Conservation (phyloP, 2,113 vertebrate species). For the Nicator chloris region DNA sequence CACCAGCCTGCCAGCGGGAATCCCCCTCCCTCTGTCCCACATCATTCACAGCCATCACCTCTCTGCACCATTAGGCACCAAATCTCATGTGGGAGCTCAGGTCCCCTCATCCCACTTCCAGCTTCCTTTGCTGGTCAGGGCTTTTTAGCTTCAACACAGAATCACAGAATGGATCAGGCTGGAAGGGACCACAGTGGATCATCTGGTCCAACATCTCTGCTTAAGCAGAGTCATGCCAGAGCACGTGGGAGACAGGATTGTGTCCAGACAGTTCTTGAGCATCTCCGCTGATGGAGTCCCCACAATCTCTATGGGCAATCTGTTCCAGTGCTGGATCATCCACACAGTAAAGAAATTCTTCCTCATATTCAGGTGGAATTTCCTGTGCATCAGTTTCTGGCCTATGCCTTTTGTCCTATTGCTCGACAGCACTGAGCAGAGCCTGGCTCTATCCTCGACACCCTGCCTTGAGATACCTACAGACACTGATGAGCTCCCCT, state of each 20-base stretch:
- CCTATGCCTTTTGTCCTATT: neutral
- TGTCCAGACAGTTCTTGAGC: neutral
- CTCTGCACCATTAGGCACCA: neutral
- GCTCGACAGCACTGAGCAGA: accelerated
- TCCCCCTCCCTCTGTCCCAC: neutral
- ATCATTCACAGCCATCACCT: too few species aligned
- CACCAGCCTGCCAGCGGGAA: neutral
- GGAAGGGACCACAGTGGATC: neutral
- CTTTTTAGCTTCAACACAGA: neutral
- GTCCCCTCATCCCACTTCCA: too few species aligned
- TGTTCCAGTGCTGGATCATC: neutral
- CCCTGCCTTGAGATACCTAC: accelerated
- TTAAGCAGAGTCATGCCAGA: neutral
- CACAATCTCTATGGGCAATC: neutral
- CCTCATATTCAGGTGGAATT: neutral
- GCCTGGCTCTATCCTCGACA: neutral
- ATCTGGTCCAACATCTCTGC: neutral
- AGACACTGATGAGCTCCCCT: neutral
- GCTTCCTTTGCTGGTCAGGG: neutral
- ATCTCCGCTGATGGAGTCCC: neutral
- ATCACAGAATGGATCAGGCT: neutral
- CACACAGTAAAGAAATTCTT: neutral
- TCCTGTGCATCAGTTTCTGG: neutral
- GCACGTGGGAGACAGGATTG: neutral
- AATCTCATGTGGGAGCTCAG: neutral